Evolutionary conservation across 2,113 vertebrate species (phyloP), one percentile per base, ranked within the genome.

Genomic region (Phalacrocorax brasilianus): DNA sequence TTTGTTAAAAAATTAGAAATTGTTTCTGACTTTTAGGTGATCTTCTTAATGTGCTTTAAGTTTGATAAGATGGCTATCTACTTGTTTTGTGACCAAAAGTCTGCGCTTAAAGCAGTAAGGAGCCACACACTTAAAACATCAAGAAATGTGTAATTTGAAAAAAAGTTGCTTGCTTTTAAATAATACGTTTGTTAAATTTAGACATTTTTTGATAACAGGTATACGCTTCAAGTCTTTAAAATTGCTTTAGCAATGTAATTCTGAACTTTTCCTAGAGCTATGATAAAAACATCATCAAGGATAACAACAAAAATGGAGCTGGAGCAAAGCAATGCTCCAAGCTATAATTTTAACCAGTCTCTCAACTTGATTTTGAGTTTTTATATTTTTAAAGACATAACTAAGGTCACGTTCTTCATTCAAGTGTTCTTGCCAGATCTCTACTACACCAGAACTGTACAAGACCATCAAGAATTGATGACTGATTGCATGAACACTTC

Each of bases 261-360:
- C 80, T 82, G 45, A 81, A 85, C 27, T 85, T 96, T 20, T 91
- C 86, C 92, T 94, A 71, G 27, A 95, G 85, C 95, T 91, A 63
- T 49, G 86, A 89, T 70, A 93, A 95, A 95, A 91, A 68, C 80
- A 91, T 65, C 73, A 89, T 89, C 79, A 72, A 92, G 68, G 73
- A 75, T 78, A 87, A 85, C 40, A 95, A 68, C 59, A 91, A 72
- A 85, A 76, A 38, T 8, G 8, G 62, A 95, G 89, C 49, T 70
- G 71, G 35, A 95, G 83, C 33, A 95, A 78, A 95, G 73, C 49
- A 66, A 88, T 40, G 73, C 86, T 87, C 77, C 53, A 62, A 94
- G 91, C 73, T 65, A 38, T 75, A 87, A 84, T 78, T 92, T 91
- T 81, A 91, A 75, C 80, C 59, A 21, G n/a, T 76, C 66, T 91